Evolutionary conservation across 2,797 vertebrate genomes (phyloP), one percentile per base, ranked within the genome.

Genomic region (Xyrichtys novacula): DNA sequence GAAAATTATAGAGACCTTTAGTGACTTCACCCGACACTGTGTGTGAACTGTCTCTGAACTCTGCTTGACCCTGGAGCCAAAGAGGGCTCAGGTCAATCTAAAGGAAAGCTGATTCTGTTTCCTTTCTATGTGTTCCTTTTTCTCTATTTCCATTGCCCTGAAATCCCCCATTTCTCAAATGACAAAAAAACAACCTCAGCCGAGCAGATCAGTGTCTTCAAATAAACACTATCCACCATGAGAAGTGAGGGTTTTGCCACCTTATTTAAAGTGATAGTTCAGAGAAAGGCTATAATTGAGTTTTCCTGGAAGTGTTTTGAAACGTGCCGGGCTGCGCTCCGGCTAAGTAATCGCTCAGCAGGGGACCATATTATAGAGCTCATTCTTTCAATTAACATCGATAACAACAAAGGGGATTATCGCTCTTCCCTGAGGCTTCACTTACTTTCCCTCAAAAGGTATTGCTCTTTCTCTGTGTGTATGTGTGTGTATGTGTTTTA

Each of bases 371-470:
- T 89, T 81, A 84, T 75, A 85, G 59, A 78, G 68, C 83, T 83
- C 81, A 64, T 85, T 91, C 78, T 84, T 86, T 86, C 85, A 90
- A 90, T 92, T 90, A 90, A 80, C 85, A 85, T 40, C 5, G 58
- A 87, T 85, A 89, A 88, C 72, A 89, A 91, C 80, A 89, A 81
- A 85, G 62, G 34, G 78, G 84, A 89, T 88, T 87, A 90, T 76
- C 81, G 64, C 66, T 67, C 49, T 23, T 65, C 47, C 39, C 54
- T 32, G 28, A 83, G 26, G 49, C 61, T 64, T 68, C 55, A 36
- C 56, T 53, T 60, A 46, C 67, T 72, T 69, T 23, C 55, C 58
- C 56, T 70, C 49, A 57, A 55, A 76, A 69, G 62, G 49, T 84
- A 52, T 73, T 81, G 46, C 36, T 74, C 25, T 47, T 60, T 17